These are phyloP conservation scores for Xestobium rufovillosum DNA, from an alignment of 2,888 invertebrate species.

Conservation along the genomic window DNA sequence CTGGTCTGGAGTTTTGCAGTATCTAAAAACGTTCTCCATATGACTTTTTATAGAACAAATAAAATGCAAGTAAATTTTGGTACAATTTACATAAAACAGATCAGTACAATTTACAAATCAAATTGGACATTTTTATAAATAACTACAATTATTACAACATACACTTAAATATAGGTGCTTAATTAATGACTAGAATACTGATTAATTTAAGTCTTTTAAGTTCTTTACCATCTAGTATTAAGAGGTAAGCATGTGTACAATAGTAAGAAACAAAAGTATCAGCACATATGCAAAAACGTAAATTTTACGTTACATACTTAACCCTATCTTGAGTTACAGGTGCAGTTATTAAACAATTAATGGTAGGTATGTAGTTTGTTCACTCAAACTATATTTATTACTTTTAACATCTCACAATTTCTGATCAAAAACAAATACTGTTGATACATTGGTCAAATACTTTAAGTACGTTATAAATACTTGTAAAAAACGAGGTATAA, in stretches of 20 bases:
- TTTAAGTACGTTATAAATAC: slow-evolving; percentile 35
- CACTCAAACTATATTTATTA: too few species aligned
- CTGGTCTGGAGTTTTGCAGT: too few species aligned
- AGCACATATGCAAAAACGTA: background rate
- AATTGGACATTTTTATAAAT: slow-evolving; percentile 27
- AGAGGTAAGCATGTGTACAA: background rate
- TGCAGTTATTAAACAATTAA: too few species aligned
- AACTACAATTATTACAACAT: slow-evolving; percentile 25
- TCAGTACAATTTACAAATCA: slow-evolving; percentile 32
- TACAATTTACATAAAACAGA: slow-evolving; percentile 33
- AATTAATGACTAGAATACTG: slow-evolving; percentile 40
- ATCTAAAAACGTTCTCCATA: too few species aligned
- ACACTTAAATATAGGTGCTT: slow-evolving; percentile 28
- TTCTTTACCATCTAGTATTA: slow-evolving; percentile 20
- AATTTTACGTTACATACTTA: background rate
- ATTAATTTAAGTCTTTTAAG: slow-evolving; percentile 36
- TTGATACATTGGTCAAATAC: slow-evolving; percentile 33
- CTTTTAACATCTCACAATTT: too few species aligned
- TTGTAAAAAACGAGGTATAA: slow-evolving; percentile 39
- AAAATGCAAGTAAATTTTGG: too few species aligned
- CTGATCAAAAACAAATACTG: slow-evolving; percentile 31
- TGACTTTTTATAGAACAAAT: too few species aligned
- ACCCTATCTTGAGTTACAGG: slow-evolving; percentile 2
- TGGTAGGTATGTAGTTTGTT: too few species aligned
- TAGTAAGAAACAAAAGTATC: background rate